Percentiles rank a stretch among this genome's conserved stretches.
These are phyloP conservation scores for Drosophila micromelanica DNA, from an alignment of 1,140 invertebrate species.

Conservation along the genomic window DNA sequence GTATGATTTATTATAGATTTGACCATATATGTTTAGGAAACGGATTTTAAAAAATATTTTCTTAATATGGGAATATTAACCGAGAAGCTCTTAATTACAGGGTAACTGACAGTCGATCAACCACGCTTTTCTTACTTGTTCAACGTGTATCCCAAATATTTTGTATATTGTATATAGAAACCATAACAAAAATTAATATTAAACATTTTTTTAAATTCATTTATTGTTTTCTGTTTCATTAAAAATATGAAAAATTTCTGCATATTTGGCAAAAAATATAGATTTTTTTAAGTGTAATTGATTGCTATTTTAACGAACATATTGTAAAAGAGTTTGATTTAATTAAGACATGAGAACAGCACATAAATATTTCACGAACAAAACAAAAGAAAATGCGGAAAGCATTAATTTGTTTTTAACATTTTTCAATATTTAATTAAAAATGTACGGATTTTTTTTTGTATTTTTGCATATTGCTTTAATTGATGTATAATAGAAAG, in stretches of 20 bases:
- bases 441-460: neutral
- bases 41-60: no score
- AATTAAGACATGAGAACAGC: conserved; percentile 21
- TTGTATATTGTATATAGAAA: conserved; percentile 18
- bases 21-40: no score
- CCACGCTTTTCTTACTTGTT: neutral
- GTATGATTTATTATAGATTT: no score
- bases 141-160: conserved; percentile 30
- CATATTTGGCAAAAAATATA: conserved; percentile 23
- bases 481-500: neutral
- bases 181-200: conserved; percentile 22
- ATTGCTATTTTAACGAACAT: conserved; percentile 36
- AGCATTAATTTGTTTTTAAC: neutral
- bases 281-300: conserved; percentile 25
- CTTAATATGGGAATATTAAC: no score
- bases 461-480: neutral
- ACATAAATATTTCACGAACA: conserved; percentile 11
- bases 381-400: neutral
- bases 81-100: neutral
- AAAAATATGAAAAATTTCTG: conserved; percentile 33
- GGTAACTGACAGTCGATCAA: neutral
- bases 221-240: conserved; percentile 14
- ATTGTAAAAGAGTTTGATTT: conserved; percentile 43
- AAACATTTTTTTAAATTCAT: neutral
- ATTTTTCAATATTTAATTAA: conserved; percentile 13